phyloP scores from a whole-genome alignment of 2,888 invertebrate species.

The Cylloceria caligata region DNA sequence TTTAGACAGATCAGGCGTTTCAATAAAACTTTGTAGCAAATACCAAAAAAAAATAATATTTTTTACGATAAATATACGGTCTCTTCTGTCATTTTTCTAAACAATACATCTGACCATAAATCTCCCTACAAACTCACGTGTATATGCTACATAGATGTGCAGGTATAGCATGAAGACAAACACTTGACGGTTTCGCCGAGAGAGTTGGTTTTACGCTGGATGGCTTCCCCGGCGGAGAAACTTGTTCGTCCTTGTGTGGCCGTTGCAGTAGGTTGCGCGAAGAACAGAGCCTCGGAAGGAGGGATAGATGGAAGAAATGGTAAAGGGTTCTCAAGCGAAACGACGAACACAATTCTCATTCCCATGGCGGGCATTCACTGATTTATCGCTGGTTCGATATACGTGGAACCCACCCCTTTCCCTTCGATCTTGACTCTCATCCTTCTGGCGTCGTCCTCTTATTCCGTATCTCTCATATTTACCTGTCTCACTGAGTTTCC shows the following conservation, averaged over 20 bases:
- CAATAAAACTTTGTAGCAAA: background rate
- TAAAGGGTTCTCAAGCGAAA: slow-evolving; percentile 35
- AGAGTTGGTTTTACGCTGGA: slow-evolving; percentile 28
- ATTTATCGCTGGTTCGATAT: slow-evolving; percentile 63
- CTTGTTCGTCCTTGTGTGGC: slow-evolving; percentile 22
- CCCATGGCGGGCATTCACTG: slow-evolving; percentile 56
- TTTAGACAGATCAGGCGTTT: background rate
- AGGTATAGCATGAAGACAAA: background rate
- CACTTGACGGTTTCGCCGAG: slow-evolving; percentile 20
- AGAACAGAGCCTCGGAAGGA: slow-evolving; percentile 23
- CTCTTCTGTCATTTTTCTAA: background rate
- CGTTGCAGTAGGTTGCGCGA: slow-evolving; percentile 26
- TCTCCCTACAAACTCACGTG: background rate
- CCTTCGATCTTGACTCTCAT: slow-evolving; percentile 15
- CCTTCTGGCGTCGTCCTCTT: slow-evolving; percentile 22
- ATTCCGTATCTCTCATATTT: slow-evolving; percentile 19
- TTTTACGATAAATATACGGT: too few relatives aligned
- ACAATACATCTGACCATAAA: slow-evolving; percentile 4
- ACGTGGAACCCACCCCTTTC: slow-evolving; percentile 40
- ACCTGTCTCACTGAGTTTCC: slow-evolving; percentile 21
- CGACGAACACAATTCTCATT: slow-evolving; percentile 59
- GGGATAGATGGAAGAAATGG: slow-evolving; percentile 20
- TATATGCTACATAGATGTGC: background rate
- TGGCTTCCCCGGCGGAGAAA: slow-evolving; percentile 15
- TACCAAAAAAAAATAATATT: too few relatives aligned